Conservation (phyloP, 37 sponge, comb jelly and placozoan species). For the Eunapius fragilis region DNA sequence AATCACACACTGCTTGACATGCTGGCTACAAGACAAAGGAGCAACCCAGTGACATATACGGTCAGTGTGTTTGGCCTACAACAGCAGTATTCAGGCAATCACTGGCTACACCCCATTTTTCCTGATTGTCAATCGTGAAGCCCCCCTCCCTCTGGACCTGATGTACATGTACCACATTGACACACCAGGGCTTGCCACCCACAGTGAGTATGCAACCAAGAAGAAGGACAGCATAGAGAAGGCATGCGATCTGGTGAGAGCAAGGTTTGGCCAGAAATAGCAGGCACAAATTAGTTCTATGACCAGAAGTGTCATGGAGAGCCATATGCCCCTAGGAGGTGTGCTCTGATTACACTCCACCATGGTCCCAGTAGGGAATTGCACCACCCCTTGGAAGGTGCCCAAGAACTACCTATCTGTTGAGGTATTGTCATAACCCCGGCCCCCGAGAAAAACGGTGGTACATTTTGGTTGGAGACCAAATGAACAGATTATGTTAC, state of each 20-base stretch:
- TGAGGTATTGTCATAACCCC: neutral
- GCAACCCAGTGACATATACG: too few relatives aligned
- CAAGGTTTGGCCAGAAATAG: neutral
- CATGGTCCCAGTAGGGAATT: conserved; percentile 15
- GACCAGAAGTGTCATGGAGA: conserved; percentile 44
- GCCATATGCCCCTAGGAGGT: conserved; percentile 37
- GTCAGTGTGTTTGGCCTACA: too few relatives aligned
- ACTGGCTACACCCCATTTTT: too few relatives aligned
- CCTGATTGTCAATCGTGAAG: too few relatives aligned
- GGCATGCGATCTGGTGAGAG: conserved; percentile 16
- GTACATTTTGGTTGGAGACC: conserved; percentile 51
- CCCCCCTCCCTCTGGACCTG: too few relatives aligned
- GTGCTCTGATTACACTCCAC: conserved; percentile 53
- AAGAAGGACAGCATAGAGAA: neutral
- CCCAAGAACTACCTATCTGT: neutral
- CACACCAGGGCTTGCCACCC: neutral
- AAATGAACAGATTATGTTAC: too few relatives aligned
- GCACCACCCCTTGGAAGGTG: conserved; percentile 39
- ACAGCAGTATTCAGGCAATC: too few relatives aligned
- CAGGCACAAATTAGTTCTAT: conserved; percentile 19
- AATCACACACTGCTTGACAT: too few relatives aligned
- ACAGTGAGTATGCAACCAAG: conserved; percentile 22
- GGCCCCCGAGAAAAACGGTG: conserved; percentile 1
- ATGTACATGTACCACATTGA: too few relatives aligned
- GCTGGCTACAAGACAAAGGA: too few relatives aligned